phyloP scores from a whole-genome alignment of 53 echinoderm and acorn worm species.

The Zoroaster sp. region DNA sequence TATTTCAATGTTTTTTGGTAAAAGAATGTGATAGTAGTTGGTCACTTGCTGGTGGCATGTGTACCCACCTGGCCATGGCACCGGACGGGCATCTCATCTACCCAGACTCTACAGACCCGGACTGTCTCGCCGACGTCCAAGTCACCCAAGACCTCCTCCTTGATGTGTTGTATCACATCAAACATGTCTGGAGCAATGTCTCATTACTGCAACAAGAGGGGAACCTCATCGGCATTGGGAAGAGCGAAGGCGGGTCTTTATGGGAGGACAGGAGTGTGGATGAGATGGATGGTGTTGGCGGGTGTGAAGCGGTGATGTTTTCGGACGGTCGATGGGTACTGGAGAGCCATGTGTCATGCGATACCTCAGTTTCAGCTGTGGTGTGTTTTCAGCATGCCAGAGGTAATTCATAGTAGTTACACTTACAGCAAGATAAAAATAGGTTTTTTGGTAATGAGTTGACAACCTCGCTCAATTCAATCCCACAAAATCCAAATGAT shows the following conservation, averaged over 20 bases:
- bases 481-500: too few relatives aligned
- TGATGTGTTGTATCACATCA: conserved; percentile 10
- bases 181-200: conserved; percentile 6
- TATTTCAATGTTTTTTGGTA: neutral
- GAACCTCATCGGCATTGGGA: neutral
- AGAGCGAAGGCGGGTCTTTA: neutral
- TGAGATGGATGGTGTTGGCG: neutral
- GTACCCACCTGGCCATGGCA: neutral
- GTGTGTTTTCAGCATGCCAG: conserved; percentile 13
- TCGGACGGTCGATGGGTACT: neutral
- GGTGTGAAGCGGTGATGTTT: neutral
- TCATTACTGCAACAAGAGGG: neutral
- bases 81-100: neutral
- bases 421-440: too few relatives aligned
- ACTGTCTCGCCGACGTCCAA: neutral
- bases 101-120: neutral
- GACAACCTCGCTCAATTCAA: too few relatives aligned
- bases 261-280: neutral
- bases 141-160: neutral
- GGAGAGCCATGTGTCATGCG: neutral
- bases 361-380: neutral
- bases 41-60: conserved; percentile 2
- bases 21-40: neutral
- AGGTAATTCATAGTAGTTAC: too few relatives aligned
- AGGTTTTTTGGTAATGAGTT: too few relatives aligned